These are phyloP conservation scores for Sula dactylatra DNA, from an alignment of 2,113 vertebrate genomes.

Conservation along the genomic window DNA sequence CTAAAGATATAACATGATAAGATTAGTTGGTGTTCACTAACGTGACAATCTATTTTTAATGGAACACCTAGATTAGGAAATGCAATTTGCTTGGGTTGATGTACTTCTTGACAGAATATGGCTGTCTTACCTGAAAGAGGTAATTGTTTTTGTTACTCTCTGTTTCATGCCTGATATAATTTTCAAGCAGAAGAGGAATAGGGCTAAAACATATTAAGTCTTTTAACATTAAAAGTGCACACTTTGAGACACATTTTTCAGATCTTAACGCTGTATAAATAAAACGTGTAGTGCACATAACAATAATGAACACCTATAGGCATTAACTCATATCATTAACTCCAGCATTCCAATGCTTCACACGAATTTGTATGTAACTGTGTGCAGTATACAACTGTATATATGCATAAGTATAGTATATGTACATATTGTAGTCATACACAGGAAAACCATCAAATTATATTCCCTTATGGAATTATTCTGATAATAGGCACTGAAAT, in stretches of 20 bases:
- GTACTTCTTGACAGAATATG: conserved; percentile 30
- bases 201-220: neutral
- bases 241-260: neutral
- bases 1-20: neutral
- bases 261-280: neutral
- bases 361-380: neutral
- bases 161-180: conserved; percentile 12
- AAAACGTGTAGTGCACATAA: neutral
- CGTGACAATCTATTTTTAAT: conserved; percentile 42
- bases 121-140: conserved; percentile 3
- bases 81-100: conserved; percentile 41
- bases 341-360: neutral
- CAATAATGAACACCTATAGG: neutral
- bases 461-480: neutral
- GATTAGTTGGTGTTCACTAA: conserved; percentile 48
- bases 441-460: neutral
- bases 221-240: neutral
- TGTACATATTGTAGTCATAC: neutral
- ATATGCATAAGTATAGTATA: neutral
- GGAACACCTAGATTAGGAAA: conserved; percentile 16
- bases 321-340: neutral
- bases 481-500: neutral
- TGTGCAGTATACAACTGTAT: neutral
- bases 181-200: conserved; percentile 11
- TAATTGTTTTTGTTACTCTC: conserved; percentile 39